Evolutionary conservation across 2,888 invertebrate species (phyloP).

Genomic region (Eretmocerus hayati): DNA sequence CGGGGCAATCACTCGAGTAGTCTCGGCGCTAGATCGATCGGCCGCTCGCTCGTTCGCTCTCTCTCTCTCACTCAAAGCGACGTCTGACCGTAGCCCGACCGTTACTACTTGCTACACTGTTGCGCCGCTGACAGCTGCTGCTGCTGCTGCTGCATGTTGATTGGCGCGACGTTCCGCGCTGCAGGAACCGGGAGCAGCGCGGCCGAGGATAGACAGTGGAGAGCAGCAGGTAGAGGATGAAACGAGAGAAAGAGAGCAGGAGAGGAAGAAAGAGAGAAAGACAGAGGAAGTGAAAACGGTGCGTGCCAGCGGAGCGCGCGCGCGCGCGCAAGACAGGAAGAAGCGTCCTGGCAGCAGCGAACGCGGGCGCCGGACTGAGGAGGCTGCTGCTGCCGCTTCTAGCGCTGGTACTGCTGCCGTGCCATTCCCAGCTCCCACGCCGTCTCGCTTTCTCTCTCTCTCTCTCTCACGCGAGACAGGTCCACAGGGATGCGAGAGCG

Average conservation of each 20-base stretch:
- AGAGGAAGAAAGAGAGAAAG: constrained; percentile 8
- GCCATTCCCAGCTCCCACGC: neutral
- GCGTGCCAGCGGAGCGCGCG: neutral
- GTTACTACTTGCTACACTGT: too few species aligned
- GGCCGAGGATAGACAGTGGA: neutral
- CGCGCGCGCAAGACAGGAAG: neutral
- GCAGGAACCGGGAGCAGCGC: neutral
- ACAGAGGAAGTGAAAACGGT: neutral
- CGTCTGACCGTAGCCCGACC: too few species aligned
- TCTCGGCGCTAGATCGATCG: too few species aligned
- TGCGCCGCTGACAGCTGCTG: neutral
- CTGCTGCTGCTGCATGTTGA: neutral
- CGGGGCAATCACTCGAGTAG: too few species aligned
- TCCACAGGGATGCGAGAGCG: neutral
- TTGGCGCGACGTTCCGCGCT: too few species aligned
- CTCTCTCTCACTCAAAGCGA: too few species aligned
- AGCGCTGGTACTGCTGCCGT: neutral
- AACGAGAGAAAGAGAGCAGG: neutral
- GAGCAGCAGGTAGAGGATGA: too few species aligned
- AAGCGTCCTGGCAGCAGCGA: neutral
- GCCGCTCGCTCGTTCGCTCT: too few species aligned
- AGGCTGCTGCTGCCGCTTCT: constrained; percentile 4
- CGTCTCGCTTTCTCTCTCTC: neutral
- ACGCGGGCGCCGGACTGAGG: neutral
- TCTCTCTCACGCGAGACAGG: neutral